These are phyloP conservation scores for Ferrisia virgata DNA, from an alignment of 2,888 invertebrate genomes.

Conservation along the genomic window DNA sequence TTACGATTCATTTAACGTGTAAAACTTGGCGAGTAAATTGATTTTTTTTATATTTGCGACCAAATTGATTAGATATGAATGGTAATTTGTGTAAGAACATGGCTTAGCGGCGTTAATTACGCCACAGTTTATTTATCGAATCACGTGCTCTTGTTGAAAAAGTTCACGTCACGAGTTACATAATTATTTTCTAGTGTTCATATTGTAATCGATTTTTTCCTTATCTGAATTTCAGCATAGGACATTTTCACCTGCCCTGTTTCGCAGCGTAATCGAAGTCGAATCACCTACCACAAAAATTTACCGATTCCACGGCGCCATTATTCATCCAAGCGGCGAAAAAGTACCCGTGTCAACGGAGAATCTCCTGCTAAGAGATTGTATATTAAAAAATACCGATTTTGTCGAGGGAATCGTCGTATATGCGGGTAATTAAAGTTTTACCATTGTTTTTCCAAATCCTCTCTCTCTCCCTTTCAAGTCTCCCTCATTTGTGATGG, in stretches of 20 bases:
- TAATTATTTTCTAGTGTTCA: background rate
- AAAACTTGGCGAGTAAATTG: background rate
- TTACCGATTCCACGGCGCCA: constrained; percentile 87
- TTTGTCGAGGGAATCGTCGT: constrained; percentile 94
- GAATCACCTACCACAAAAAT: constrained; percentile 94
- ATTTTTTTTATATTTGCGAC: background rate
- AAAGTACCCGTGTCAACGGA: constrained; percentile 81
- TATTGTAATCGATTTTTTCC: background rate
- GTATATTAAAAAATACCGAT: constrained; percentile 93
- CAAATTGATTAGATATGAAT: constrained; percentile 24
- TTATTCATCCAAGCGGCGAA: constrained; percentile 74
- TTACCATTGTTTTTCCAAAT: background rate
- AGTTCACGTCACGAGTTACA: background rate
- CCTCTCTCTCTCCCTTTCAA: background rate
- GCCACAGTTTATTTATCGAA: background rate
- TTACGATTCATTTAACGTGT: constrained; percentile 9
- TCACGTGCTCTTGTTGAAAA: background rate
- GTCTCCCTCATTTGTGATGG: background rate
- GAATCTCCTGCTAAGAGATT: constrained; percentile 88
- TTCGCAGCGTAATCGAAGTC: constrained; percentile 81
- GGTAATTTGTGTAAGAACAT: background rate
- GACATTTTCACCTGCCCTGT: constrained; percentile 74
- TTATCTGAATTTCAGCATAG: constrained; percentile 58
- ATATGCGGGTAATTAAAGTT: constrained; percentile 88
- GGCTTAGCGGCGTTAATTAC: constrained; percentile 1